Evolutionary conservation across 2,888 invertebrate species (phyloP), one percentile per base, ranked within the genome.

Genomic region (Calliopum simillimum): DNA sequence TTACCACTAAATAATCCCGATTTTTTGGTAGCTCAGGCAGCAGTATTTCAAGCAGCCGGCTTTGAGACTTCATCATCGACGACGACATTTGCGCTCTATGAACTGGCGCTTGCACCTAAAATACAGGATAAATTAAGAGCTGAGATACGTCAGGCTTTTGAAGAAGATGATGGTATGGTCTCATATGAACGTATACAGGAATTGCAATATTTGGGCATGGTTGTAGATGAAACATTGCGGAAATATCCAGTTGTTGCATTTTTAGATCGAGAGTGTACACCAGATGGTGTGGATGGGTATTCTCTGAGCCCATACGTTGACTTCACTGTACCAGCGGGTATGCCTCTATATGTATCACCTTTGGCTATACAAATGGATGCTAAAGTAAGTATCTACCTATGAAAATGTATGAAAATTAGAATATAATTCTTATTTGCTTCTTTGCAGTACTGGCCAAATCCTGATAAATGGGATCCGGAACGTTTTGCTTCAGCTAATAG

Each of bases 171-270:
- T 0, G 86, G 85, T 0, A 79, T 79, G 51, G 25, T 87, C 14
- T 82, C 82, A 1, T 87, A 87, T 70, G 86, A 88, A 46, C 78
- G 78, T n/a, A 75, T 88, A 12, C 75, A 81, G 25, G 81, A 85
- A n/a, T 78, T 88, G 83, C 76, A 80, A 58, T 87, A 87, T 74
- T 76, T 88, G 21, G 81, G 84, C 65, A 86, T 84, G 84, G 87
- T 87, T 3, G 69, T 83, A 5, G 78, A 82, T 71, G 85, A 85
- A 73, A 79, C 79, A 4, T 58, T 85, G 23, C 79, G 86, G 2
- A 46, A 84, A 59, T 85, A 85, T 74, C 85, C 85, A 14, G 79
- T 82, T 3, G 59, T 85, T 4, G 83, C 85, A 1, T 82, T 84
- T 62, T 71, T 85, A 14, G 86, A 83, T 64, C 79, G 86, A 6